Base-by-base conservation (phyloP, 2,113 vertebrate genomes). In the Ptilonorhynchus violaceus region DNA sequence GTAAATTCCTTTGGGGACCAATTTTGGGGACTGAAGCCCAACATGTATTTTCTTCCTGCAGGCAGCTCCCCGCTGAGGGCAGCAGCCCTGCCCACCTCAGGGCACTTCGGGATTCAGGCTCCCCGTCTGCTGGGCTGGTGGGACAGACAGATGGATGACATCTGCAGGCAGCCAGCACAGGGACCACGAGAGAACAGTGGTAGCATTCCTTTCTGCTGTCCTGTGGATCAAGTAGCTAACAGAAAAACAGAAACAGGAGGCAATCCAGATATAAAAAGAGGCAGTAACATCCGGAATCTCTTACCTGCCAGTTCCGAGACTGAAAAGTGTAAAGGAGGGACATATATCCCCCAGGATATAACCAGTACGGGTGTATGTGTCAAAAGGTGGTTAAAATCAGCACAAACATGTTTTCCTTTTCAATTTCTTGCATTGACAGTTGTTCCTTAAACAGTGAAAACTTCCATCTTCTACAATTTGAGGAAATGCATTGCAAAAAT, bases 321-420 rank as follows among this genome's bases (percentile, higher is more conserved):
- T 62, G 58, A 17, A 72, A 28, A 83, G 33, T 15, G 23, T 91
- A 46, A 79, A 64, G 13, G 39, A 88, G 16, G 20, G 23, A 39
- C 44, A 44, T 30, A 25, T 25, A 58, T 63, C 23, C 19, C 12
- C 15, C n/a, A 30, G 28, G 62, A 80, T 35, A 16, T 42, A 78
- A 87, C 49, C 59, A 72, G 25, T 46, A 44, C 33, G 23, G 6
- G 23, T 68, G 13, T 64, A 27, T 60, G 28, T 60, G 58, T 58
- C 81, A 96, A 88, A 88, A 84, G 30, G 33, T 46, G 13, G n/a
- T 69, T 87, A 90, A 89, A 93, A 86, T 78, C 49, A 88, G 13
- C n/a, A 85, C 62, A 91, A 91, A 76, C 2, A 11, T 19, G 11
- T 60, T 83, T 74, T 88, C 28, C 13, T 91, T 76, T 87, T 85